Conservation (phyloP, 2,113 vertebrate genomes). For the Calidris pugnax region DNA sequence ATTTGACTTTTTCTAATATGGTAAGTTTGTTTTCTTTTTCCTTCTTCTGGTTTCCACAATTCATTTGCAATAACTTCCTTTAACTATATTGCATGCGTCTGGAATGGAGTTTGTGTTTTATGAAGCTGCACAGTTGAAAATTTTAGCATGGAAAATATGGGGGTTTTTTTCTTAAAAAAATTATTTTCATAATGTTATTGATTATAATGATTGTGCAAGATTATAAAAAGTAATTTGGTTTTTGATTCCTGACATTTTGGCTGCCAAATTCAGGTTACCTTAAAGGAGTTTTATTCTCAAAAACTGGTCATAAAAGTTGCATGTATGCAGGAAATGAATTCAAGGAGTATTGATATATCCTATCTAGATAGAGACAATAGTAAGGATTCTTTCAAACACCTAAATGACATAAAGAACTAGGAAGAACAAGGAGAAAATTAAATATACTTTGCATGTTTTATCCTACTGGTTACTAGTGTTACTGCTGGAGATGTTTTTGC, state of each 20-base stretch:
- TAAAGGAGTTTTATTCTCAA: neutral
- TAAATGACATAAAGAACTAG: neutral
- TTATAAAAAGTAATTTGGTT: neutral
- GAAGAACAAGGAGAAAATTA: neutral
- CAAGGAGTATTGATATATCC: neutral
- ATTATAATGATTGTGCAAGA: neutral
- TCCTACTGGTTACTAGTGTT: neutral
- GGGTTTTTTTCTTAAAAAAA: neutral
- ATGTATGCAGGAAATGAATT: neutral
- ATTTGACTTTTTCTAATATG: slow-evolving; percentile 89
- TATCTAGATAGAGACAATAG: neutral
- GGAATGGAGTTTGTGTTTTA: neutral
- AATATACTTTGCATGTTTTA: neutral
- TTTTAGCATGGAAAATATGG: neutral
- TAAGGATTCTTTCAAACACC: no score
- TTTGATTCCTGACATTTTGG: neutral
- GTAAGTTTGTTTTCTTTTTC: slow-evolving; percentile 72
- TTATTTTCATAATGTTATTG: neutral
- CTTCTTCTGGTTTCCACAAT: neutral
- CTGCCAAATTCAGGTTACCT: neutral
- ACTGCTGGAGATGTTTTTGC: neutral
- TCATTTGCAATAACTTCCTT: neutral
- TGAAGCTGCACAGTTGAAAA: neutral
- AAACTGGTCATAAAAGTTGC: neutral
- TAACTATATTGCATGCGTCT: neutral